Evolutionary conservation across 2,888 invertebrate genomes (phyloP).

Genomic region (Cordylochernes scorpioides): DNA sequence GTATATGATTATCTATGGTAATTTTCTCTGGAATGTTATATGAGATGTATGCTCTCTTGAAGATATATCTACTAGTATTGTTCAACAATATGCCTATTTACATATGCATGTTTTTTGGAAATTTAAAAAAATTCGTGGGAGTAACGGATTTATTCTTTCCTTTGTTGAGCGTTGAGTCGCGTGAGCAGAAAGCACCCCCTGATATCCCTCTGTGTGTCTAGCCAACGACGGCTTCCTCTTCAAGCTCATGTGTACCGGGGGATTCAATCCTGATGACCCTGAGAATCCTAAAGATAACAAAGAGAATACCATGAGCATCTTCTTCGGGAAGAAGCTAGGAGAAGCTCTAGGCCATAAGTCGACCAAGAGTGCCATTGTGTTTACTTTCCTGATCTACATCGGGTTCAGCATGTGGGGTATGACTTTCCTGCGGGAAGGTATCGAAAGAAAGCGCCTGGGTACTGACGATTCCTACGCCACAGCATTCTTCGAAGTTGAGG

Average conservation of each 20-base stretch:
- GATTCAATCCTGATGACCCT: slow-evolving; percentile 50
- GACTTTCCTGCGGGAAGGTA: slow-evolving; percentile 61
- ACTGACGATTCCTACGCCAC: slow-evolving; percentile 75
- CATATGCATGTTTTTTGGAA: too few relatives aligned
- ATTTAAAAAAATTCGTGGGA: too few relatives aligned
- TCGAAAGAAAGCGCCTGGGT: slow-evolving; percentile 54
- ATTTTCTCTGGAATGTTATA: too few relatives aligned
- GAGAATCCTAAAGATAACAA: slow-evolving; percentile 59
- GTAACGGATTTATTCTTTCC: too few relatives aligned
- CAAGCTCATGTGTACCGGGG: slow-evolving; percentile 53
- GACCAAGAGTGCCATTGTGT: slow-evolving; percentile 35
- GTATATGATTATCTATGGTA: too few relatives aligned
- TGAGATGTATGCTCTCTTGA: too few relatives aligned
- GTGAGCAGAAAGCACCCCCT: too few relatives aligned
- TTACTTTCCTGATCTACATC: slow-evolving; percentile 43
- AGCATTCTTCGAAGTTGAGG: slow-evolving; percentile 65
- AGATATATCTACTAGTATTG: too few relatives aligned
- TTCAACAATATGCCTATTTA: too few relatives aligned
- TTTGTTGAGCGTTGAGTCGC: too few relatives aligned
- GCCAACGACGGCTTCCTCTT: slow-evolving; percentile 52
- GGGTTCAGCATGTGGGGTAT: slow-evolving; percentile 58
- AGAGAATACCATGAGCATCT: slow-evolving; percentile 65
- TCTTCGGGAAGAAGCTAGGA: slow-evolving; percentile 54
- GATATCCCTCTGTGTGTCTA: too few relatives aligned
- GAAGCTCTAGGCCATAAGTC: slow-evolving; percentile 37